phyloP scores from a whole-genome alignment of 1,140 invertebrate genomes.

The Aphidius gifuensis region DNA sequence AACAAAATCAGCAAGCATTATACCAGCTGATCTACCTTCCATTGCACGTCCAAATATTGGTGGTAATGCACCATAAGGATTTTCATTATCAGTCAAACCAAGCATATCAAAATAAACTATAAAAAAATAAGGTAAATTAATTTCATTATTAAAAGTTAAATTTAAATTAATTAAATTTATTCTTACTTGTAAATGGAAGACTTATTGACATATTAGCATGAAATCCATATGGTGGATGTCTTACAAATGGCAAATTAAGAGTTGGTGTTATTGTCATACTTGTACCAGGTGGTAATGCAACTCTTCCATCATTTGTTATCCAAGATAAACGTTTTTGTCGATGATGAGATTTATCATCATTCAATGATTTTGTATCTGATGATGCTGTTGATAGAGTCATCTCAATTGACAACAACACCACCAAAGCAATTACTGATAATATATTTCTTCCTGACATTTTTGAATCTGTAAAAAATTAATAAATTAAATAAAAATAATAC shows the following conservation, averaged over 20 bases:
- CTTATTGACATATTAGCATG: slow-evolving; percentile 80
- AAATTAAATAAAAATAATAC: too few relatives aligned
- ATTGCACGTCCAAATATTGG: slow-evolving; percentile 69
- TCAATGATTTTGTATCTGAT: too few relatives aligned
- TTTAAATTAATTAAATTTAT: too few relatives aligned
- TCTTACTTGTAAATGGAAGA: slow-evolving; percentile 82
- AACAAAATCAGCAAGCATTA: slow-evolving; percentile 68
- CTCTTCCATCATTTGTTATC: slow-evolving; percentile 76
- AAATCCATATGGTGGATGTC: slow-evolving; percentile 80
- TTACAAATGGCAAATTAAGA: slow-evolving; percentile 74
- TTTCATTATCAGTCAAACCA: slow-evolving; percentile 79
- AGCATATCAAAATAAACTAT: slow-evolving; percentile 80
- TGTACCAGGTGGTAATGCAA: slow-evolving; percentile 78
- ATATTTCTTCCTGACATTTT: too few relatives aligned
- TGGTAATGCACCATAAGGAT: slow-evolving; percentile 76
- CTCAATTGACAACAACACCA: too few relatives aligned
- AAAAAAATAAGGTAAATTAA: slow-evolving; percentile 29
- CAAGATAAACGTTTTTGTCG: slow-evolving; percentile 77
- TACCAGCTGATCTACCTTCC: slow-evolving; percentile 65
- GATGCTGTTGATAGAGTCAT: too few relatives aligned
- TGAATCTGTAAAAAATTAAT: too few relatives aligned
- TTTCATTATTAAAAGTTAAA: neutral
- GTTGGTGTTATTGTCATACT: slow-evolving; percentile 76
- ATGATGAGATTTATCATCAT: slow-evolving; percentile 56
- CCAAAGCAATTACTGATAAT: too few relatives aligned